phyloP scores from a whole-genome alignment of 1,140 invertebrate genomes.

The Achatina immaculata region DNA sequence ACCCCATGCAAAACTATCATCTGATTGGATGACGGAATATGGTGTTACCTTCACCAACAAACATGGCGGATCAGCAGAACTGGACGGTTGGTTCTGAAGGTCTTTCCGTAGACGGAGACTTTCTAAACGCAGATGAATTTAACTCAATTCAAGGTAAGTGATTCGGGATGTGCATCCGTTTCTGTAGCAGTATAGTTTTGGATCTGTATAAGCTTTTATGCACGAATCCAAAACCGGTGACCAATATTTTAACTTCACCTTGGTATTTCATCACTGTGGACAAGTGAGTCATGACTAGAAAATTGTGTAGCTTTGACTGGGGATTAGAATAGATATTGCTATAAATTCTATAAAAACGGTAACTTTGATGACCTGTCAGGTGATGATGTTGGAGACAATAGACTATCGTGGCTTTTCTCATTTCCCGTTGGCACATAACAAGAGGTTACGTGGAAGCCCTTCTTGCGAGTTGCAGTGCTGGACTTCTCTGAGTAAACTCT shows the following conservation, averaged over 20 bases:
- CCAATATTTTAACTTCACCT: neutral
- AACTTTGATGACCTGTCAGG: too few species aligned
- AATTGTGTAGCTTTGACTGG: too few species aligned
- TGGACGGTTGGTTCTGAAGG: constrained; percentile 24
- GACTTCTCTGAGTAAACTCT: too few species aligned
- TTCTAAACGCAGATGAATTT: constrained; percentile 12
- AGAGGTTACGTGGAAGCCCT: too few species aligned
- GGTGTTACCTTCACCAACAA: constrained; percentile 29
- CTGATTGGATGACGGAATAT: constrained; percentile 30
- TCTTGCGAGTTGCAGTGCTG: too few species aligned
- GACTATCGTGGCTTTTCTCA: too few species aligned
- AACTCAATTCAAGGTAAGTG: constrained; percentile 1
- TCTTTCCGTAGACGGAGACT: neutral
- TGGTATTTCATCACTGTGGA: neutral
- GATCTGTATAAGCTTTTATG: neutral
- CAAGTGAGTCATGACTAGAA: neutral
- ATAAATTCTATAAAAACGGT: too few species aligned
- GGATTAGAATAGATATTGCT: too few species aligned
- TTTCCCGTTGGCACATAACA: too few species aligned
- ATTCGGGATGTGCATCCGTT: neutral
- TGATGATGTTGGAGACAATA: too few species aligned
- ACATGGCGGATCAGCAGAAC: constrained; percentile 34
- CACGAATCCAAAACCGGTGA: neutral
- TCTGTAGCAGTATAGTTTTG: neutral
- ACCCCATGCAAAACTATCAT: constrained; percentile 4